phyloP scores from a whole-genome alignment of 2,888 invertebrate species.

The Palloptera scutellata region DNA sequence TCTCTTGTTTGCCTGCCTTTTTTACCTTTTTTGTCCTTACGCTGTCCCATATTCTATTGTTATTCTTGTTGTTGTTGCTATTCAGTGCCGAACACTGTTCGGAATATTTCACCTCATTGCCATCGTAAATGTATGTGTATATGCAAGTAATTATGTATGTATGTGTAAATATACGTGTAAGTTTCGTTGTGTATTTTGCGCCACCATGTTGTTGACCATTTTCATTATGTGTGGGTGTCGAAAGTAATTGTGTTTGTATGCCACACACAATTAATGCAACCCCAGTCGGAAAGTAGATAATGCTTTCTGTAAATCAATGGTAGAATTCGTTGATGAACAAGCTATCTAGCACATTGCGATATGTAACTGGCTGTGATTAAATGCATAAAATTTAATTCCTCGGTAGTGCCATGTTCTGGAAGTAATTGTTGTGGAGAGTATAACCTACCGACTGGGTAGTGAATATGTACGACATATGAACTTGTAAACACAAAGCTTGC shows the following conservation, averaged over 20 bases:
- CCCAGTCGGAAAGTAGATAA: too few species aligned
- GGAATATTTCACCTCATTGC: neutral
- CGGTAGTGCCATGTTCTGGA: too few species aligned
- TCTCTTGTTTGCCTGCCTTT: too few species aligned
- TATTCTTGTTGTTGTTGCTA: constrained; percentile 9
- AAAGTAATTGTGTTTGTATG: constrained; percentile 5
- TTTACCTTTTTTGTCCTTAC: neutral
- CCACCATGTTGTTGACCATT: neutral
- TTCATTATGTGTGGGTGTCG: neutral
- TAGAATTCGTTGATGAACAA: too few species aligned
- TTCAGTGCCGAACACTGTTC: constrained; percentile 5
- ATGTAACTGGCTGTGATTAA: too few species aligned
- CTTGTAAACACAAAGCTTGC: too few species aligned
- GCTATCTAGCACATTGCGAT: too few species aligned
- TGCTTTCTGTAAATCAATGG: too few species aligned
- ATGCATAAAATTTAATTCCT: too few species aligned
- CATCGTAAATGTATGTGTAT: constrained; percentile 5
- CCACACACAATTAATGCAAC: neutral
- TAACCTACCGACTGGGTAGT: too few species aligned
- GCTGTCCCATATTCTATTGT: neutral
- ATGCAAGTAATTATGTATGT: constrained; percentile 8
- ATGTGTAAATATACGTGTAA: constrained; percentile 5
- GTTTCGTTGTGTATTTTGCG: constrained; percentile 10
- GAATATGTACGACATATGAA: too few species aligned
- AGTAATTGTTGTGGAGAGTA: too few species aligned